Evolutionary conservation across 92 coral and sea anemone species (phyloP).

Genomic region (Palythoa heliodiscus): DNA sequence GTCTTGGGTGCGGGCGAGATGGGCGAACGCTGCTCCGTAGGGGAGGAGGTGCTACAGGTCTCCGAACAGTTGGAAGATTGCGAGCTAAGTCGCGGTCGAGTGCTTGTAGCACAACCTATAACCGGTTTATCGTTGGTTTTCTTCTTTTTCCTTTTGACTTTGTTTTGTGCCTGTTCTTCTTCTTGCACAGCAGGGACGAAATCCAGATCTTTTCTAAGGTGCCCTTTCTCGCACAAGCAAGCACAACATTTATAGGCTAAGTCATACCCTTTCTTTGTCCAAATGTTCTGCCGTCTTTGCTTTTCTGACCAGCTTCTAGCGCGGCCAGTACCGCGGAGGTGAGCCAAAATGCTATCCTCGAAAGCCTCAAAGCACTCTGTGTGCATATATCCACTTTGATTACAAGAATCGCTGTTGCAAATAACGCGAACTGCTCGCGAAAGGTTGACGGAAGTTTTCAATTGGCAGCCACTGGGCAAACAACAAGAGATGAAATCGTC

Average conservation of each 20-base stretch:
- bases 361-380: conserved; percentile 94
- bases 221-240: conserved; percentile 97
- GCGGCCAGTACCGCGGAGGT: conserved; percentile 93
- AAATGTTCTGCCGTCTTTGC: conserved; percentile 96
- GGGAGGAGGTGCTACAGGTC: conserved; percentile 73
- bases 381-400: conserved; percentile 90
- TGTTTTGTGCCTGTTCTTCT: conserved; percentile 73
- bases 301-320: conserved; percentile 99
- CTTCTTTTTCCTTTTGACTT: conserved; percentile 86
- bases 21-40: conserved; percentile 77
- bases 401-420: conserved; percentile 94
- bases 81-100: conserved; percentile 80
- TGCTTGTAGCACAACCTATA: conserved; percentile 63
- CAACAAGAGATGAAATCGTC: conserved; percentile 85
- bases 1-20: conserved; percentile 84
- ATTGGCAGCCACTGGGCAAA: conserved; percentile 95
- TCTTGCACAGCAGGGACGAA: conserved; percentile 72
- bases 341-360: conserved; percentile 91
- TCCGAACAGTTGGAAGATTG: conserved; percentile 85
- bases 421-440: conserved; percentile 88
- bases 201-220: conserved; percentile 92
- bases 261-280: conserved; percentile 99
- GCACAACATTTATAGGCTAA: conserved; percentile 97
- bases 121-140: conserved; percentile 87
- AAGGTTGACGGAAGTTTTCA: conserved; percentile 71